Percentiles rank a stretch among this genome's conserved stretches.
phyloP scores from a whole-genome alignment of 2,113 vertebrate genomes.

The Oreochromis tanganicae region DNA sequence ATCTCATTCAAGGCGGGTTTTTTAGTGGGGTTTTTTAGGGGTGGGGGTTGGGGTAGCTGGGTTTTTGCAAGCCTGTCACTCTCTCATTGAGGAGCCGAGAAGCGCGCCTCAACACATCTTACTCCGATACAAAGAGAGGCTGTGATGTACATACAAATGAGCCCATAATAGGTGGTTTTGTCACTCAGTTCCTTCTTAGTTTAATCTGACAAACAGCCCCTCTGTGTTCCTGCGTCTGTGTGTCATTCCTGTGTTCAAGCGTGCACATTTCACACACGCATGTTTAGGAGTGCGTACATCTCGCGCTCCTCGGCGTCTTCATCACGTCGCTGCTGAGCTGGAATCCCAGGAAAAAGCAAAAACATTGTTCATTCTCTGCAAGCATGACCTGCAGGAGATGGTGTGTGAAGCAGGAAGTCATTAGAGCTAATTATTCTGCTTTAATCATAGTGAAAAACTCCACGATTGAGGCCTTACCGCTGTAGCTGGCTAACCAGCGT shows the following conservation, averaged over 20 bases:
- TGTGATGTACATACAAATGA: slow-evolving; percentile 73
- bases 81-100: slow-evolving; percentile 44
- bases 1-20: slow-evolving; percentile 28
- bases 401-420: slow-evolving; percentile 65
- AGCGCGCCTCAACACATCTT: slow-evolving; percentile 55
- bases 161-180: slow-evolving; percentile 58
- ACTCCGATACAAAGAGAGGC: slow-evolving; percentile 50
- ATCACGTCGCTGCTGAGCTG: neutral
- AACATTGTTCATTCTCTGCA: slow-evolving; percentile 54
- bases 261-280: neutral
- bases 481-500: slow-evolving; percentile 8
- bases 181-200: slow-evolving; percentile 45
- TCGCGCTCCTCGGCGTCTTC: neutral
- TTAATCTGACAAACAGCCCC: slow-evolving; percentile 54
- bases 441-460: slow-evolving; percentile 36
- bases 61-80: slow-evolving; percentile 30
- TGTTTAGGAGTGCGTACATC: neutral
- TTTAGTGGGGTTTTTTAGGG: neutral
- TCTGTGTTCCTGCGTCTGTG: neutral
- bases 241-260: neutral
- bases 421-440: slow-evolving; percentile 66
- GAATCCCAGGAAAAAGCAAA: slow-evolving; percentile 46
- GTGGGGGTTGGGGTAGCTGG: neutral
- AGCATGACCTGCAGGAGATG: slow-evolving; percentile 51
- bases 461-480: neutral